Evolutionary conservation across 2,113 vertebrate genomes (phyloP), one percentile per base, ranked within the genome.

Genomic region (Nerophis lumbriciformis): DNA sequence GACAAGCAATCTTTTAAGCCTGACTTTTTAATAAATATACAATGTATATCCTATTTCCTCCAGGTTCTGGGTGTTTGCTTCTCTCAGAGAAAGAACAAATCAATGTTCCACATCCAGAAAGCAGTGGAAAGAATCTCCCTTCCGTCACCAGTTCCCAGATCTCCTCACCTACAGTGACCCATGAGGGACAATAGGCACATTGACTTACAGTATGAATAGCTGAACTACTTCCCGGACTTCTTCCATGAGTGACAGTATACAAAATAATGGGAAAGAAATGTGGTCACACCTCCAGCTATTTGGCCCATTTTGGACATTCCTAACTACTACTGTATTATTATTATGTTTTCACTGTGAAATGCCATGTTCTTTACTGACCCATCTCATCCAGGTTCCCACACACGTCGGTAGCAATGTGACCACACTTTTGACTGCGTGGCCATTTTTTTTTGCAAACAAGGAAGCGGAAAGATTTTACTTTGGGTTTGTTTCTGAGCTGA

Each of bases 121-220:
- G 59, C 50, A 68, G 45, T 59, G 75, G 77, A 80, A 80, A 83
- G 42, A 77, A 68, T 68, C 56, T 15, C 52, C 47, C 19, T 28
- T 36, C 36, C 7, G 47, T 74, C 59, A 75, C 63, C 61, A 76
- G 56, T 75, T 82, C 71, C 76, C 73, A 81, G 68, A 69, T 10
- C 63, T 9, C 39, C 39, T 83, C 73, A 81, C 78, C 80, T 78
- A 77, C 75, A 69, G 60, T 38, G 58, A 59, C 63, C 61, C n/a
- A n/a, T 48, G 14, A 60, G 59, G 65, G 69, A 86, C 79, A 83
- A 80, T 77, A 68, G 69, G 69, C 52, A 65, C 57, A 77, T 86
- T 82, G 52, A 83, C 53, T 28, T 28, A 28, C 28, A 28, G 48
- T 44, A 71, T 72, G 73, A 75, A 73, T 73, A 59, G 63, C 56